Base-by-base conservation (phyloP, 2,113 vertebrate genomes). In the Canis aureus region DNA sequence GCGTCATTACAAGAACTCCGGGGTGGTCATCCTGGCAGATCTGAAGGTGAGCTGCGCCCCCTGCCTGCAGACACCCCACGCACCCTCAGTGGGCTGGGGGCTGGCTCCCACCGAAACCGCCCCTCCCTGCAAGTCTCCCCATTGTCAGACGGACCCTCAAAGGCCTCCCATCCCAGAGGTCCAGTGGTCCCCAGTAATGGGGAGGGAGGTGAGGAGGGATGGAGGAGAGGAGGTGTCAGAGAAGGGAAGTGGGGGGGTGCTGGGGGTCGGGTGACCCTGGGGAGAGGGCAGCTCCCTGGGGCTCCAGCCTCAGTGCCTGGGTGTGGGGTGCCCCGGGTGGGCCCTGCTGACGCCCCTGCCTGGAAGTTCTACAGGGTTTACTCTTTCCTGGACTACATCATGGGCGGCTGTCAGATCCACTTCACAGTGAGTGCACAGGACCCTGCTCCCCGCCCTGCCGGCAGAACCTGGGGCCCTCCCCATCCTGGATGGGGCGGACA, bases 381-480 rank as follows among this genome's bases (percentile, higher is more conserved):
- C 98, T 99, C 99, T 11, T 99, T 99, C 99, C 98, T 99, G 98
- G 99, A 99, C 98, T 99, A 99, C 98, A 99, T 99, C 98, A 99
- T 99, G 99, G 99, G 99, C 62, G 99, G 99, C 98, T 99, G 99
- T 98, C 99, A 99, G 99, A 99, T 99, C 98, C 99, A 99, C 99
- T 99, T 99, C 98, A 99, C 99, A 98, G 99, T 99, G 99, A 99
- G 99, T 97, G 99, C 27, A 7, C 3, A 1, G 12, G 23, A 13
- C n/a, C 23, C 10, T 23, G 1, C 38, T 49, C 73, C 38, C 73
- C 23, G 13, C 22, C 73, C 90, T 20, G 0, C 23, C 1, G 11
- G 23, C 73, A 76, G 73, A 76, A 43, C 43, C 73, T 2, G 73
- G 23, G 73, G 12, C 0, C 71, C 35, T 49, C 23, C 62, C 53